Evolutionary conservation across 2,797 vertebrate species (phyloP).

Genomic region (Pseudotriccus pelzelni): DNA sequence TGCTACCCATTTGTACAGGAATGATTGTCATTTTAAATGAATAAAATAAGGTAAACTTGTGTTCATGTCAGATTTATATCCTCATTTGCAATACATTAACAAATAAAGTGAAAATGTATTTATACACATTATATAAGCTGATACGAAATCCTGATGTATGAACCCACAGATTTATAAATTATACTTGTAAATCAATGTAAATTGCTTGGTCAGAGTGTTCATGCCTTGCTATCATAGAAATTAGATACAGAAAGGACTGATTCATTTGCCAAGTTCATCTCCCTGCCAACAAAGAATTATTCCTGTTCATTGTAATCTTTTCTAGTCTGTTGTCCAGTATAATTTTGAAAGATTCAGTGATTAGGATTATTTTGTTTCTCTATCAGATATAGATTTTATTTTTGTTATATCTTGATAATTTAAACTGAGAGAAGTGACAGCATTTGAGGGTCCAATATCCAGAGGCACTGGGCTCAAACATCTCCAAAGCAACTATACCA

Average conservation of each 20-base stretch:
- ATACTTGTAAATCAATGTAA: conserved; percentile 54
- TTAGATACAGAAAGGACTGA: conserved; percentile 40
- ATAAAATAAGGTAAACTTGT: conserved; percentile 22
- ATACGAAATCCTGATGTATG: conserved; percentile 22
- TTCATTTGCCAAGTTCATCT: conserved; percentile 36
- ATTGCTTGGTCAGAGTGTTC: conserved; percentile 43
- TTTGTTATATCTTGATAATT: not conserved
- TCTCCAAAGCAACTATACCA: not conserved
- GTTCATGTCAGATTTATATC: conserved; percentile 2
- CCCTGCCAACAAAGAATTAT: not conserved
- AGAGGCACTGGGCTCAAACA: not conserved
- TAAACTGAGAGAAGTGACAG: not conserved
- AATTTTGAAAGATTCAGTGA: not conserved
- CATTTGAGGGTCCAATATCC: not conserved
- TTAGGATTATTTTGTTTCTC: not conserved
- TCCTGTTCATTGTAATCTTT: not conserved
- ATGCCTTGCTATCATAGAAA: conserved; percentile 16
- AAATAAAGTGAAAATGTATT: conserved; percentile 49
- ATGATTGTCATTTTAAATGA: not conserved
- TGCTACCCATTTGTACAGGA: not conserved
- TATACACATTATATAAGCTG: conserved; percentile 13
- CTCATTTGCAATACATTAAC: conserved; percentile 31
- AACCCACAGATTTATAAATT: conserved; percentile 42
- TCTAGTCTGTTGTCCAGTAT: not conserved
- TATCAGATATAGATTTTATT: not conserved